phyloP scores from a whole-genome alignment of 2,113 vertebrate species.

The Corythoichthys haematopterus region DNA sequence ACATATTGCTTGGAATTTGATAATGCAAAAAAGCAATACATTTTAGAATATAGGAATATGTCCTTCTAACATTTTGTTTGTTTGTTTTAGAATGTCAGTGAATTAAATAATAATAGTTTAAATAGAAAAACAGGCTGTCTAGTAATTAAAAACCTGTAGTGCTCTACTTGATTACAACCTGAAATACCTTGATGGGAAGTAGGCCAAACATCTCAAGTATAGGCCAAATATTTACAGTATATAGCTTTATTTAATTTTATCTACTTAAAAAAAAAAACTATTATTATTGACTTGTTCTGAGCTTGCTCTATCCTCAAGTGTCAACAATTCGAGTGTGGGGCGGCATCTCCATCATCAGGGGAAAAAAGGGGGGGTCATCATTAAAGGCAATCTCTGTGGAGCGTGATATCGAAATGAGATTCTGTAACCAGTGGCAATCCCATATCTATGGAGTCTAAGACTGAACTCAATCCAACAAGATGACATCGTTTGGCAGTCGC shows the following conservation, averaged over 20 bases:
- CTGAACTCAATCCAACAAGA: too few relatives aligned
- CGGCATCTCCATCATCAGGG: not conserved
- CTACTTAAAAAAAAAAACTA: not conserved
- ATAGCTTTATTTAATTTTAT: not conserved
- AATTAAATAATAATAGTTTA: not conserved
- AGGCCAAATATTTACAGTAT: not conserved
- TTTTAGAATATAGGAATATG: not conserved
- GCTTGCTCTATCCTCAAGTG: not conserved
- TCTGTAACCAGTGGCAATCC: not conserved
- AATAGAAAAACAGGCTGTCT: not conserved
- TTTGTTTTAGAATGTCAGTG: not conserved
- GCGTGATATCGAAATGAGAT: not conserved
- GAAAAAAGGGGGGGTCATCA: not conserved
- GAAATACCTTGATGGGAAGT: too few relatives aligned
- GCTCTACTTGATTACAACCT: not conserved
- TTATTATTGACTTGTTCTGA: not conserved
- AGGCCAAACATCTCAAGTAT: too few relatives aligned
- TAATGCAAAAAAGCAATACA: not conserved
- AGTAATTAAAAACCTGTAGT: not conserved
- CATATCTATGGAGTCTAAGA: not conserved
- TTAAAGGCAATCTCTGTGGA: not conserved
- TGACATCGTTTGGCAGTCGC: too few relatives aligned
- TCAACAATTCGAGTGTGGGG: not conserved
- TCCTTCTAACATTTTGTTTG: not conserved
- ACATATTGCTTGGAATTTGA: conserved; percentile 9